Evolutionary conservation across 2,113 vertebrate genomes (phyloP), one percentile per base, ranked within the genome.

Genomic region (Galbula dea): DNA sequence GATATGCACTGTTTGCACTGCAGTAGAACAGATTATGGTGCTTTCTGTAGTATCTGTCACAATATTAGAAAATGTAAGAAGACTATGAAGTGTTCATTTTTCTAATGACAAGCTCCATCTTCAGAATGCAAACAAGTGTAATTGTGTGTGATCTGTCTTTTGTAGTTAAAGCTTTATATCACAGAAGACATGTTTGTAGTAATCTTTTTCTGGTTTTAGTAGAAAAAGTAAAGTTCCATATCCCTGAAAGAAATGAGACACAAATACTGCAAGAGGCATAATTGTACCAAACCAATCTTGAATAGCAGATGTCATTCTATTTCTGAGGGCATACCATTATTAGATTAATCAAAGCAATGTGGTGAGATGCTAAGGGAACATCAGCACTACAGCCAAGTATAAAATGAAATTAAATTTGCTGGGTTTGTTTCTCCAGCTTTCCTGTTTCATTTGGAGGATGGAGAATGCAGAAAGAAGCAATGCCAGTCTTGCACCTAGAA

Each of bases 51-150:
- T 94, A 87, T 55, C 81, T 92, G 71, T 91, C 84, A 62, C 39
- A 78, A 80, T 89, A 91, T 69, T 94, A 76, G 72, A 94, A 95
- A 95, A 88, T 58, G 22, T 54, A 62, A 57, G 73, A 93, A 80
- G 61, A 86, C 68, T 78, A 68, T 72, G 14, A 86, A 90, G 13
- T 32, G 34, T 91, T 95, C 87, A 30, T 92, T 74, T 93, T 86
- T 69, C 29, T 92, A 84, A 69, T 86, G 73, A 80, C 89, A 95
- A 66, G 62, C 32, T 90, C 45, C 7, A 12, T 89, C 78, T 96
- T 92, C 77, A 82, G 81, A 89, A 90, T 72, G 89, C 89, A 87
- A 95, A 79, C 51, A 73, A 32, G 57, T 86, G 13, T 82, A 76
- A 87, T 89, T 94, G 71, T 39, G 7, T 66, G 62, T 76, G 82